Conservation (phyloP, 2,797 vertebrate species). For the Sternotherus odoratus region DNA sequence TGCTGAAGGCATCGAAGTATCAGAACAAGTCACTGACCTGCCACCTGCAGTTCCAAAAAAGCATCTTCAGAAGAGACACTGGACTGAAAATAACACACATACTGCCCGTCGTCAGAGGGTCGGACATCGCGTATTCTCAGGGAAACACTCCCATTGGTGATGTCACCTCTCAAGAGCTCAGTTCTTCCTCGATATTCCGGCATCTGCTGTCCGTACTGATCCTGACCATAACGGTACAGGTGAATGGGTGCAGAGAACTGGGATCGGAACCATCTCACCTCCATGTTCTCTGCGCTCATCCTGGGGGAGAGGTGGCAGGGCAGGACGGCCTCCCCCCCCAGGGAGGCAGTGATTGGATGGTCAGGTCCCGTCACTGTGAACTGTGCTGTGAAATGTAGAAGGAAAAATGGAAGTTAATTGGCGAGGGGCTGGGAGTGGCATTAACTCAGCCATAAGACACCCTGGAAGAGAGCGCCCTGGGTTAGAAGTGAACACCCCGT, state of each 20-base stretch:
- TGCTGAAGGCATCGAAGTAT: neutral
- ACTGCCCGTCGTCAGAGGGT: slow-evolving; percentile 64
- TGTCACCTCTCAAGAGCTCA: slow-evolving; percentile 47
- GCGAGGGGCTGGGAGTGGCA: too few species aligned
- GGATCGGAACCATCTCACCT: neutral
- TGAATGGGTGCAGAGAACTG: neutral
- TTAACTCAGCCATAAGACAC: too few species aligned
- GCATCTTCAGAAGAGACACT: slow-evolving; percentile 64
- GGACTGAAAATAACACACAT: slow-evolving; percentile 68
- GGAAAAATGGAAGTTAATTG: neutral
- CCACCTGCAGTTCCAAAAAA: neutral
- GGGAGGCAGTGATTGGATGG: neutral
- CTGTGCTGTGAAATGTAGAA: slow-evolving; percentile 49
- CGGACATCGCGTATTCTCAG: slow-evolving; percentile 50
- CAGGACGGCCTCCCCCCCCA: neutral
- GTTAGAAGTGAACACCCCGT: too few species aligned
- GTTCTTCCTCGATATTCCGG: slow-evolving; percentile 68
- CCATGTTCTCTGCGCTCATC: neutral
- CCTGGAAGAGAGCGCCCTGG: rapidly evolving
- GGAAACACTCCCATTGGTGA: slow-evolving; percentile 54
- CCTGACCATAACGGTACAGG: neutral
- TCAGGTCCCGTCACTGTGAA: slow-evolving; percentile 65
- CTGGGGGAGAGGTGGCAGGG: neutral
- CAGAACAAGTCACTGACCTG: neutral
- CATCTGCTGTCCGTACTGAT: slow-evolving; percentile 46